Evolutionary conservation across 1,140 invertebrate genomes (phyloP).

Genomic region (Araneus ventricosus): DNA sequence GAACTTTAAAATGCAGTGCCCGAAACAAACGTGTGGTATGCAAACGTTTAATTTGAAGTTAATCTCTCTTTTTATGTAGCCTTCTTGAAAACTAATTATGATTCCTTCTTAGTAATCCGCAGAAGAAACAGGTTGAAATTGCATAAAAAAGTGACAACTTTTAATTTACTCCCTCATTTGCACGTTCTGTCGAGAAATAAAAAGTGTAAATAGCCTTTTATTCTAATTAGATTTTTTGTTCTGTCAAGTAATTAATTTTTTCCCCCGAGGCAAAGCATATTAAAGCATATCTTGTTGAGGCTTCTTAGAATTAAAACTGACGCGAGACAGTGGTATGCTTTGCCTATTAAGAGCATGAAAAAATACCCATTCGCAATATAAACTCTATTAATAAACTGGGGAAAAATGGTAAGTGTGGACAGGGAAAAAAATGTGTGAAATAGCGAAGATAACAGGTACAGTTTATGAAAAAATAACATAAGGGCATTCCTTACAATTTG

Average conservation of each 20-base stretch:
- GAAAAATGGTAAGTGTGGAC: neutral
- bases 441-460: neutral
- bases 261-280: slow-evolving; percentile 32
- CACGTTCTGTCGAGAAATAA: slow-evolving; percentile 48
- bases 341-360: slow-evolving; percentile 36
- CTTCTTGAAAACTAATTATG: slow-evolving; percentile 53
- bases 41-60: slow-evolving; percentile 54
- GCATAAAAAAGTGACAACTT: slow-evolving; percentile 53
- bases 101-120: slow-evolving; percentile 32
- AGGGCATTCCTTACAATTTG: slow-evolving; percentile 29
- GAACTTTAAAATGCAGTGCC: neutral
- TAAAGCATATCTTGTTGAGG: slow-evolving; percentile 41
- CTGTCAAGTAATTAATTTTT: slow-evolving; percentile 50
- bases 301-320: slow-evolving; percentile 48
- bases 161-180: slow-evolving; percentile 56
- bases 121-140: slow-evolving; percentile 55
- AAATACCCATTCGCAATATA: slow-evolving; percentile 43
- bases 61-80: slow-evolving; percentile 56
- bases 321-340: slow-evolving; percentile 9
- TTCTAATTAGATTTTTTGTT: slow-evolving; percentile 52
- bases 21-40: slow-evolving; percentile 37
- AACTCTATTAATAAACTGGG: slow-evolving; percentile 35
- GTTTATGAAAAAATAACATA: neutral
- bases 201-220: slow-evolving; percentile 58
- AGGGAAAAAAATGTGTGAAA: neutral